Percentiles rank a stretch among this genome's conserved stretches.
Evolutionary conservation across 2,113 vertebrate genomes (phyloP).

Genomic region (Clarias macrocephalus): DNA sequence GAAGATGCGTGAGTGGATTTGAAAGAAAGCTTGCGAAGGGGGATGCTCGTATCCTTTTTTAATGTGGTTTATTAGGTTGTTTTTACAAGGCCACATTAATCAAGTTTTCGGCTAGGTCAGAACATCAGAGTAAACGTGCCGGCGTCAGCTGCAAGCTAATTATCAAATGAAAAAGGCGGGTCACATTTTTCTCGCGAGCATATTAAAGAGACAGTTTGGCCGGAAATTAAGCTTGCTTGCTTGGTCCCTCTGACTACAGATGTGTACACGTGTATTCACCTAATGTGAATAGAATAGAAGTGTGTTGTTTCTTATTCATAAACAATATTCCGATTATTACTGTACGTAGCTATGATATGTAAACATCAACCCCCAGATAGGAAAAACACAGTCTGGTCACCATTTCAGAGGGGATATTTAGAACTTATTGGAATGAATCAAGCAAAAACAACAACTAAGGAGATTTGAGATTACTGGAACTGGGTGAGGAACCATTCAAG

Average conservation of each 20-base stretch:
- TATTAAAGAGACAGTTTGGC: background rate
- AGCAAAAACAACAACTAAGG: too few relatives aligned
- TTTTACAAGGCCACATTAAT: conserved; percentile 7
- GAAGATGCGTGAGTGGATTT: background rate
- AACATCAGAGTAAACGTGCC: conserved; percentile 4
- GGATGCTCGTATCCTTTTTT: background rate
- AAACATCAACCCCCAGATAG: background rate
- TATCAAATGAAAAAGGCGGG: conserved; percentile 28
- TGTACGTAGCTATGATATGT: background rate
- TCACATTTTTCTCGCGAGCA: conserved; percentile 31
- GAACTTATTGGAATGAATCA: too few relatives aligned
- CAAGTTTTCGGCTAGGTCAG: conserved; percentile 14
- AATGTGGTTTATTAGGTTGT: background rate
- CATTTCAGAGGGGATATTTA: too few relatives aligned
- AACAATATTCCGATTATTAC: background rate
- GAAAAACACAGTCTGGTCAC: background rate
- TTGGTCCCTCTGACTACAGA: background rate
- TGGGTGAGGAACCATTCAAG: too few relatives aligned
- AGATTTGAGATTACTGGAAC: too few relatives aligned
- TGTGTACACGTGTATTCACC: background rate
- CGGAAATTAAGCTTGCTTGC: background rate
- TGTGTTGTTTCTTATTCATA: background rate
- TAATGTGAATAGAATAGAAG: too few relatives aligned
- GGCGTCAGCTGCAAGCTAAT: conserved; percentile 23
- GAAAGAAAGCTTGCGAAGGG: background rate